A percentile compares a stretch with the other conserved stretches of the same genome.
Conservation (phyloP, 1,140 invertebrate species). For the Papilio machaon region DNA sequence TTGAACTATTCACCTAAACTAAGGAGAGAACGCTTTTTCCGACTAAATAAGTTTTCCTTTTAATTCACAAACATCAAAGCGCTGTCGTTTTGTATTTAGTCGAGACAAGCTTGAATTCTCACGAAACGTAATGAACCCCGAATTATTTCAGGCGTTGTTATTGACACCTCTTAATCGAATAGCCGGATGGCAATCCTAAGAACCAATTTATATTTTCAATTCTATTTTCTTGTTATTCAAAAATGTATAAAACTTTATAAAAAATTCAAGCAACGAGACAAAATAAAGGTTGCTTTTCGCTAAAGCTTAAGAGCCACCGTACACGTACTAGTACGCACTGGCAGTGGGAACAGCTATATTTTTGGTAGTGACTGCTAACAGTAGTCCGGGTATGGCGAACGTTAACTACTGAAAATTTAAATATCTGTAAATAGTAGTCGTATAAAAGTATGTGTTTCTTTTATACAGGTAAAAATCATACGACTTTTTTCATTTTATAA, state of each 20-base stretch:
- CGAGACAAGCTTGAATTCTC: conserved; percentile 9
- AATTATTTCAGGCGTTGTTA: conserved; percentile 16
- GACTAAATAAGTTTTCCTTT: background rate
- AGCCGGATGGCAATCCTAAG: background rate
- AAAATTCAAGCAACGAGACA: too few relatives aligned
- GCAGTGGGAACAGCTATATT: too few relatives aligned
- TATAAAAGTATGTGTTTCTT: background rate
- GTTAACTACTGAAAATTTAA: too few relatives aligned
- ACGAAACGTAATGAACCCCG: conserved; percentile 1
- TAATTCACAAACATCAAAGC: conserved; percentile 10
- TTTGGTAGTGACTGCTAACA: too few relatives aligned
- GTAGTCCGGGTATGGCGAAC: too few relatives aligned
- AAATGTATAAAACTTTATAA: background rate
- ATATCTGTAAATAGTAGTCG: background rate
- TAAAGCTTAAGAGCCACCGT: background rate
- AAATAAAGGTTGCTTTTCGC: background rate
- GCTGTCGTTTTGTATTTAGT: background rate
- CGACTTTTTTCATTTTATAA: background rate
- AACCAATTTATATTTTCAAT: conserved; percentile 5
- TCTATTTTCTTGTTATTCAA: conserved; percentile 8
- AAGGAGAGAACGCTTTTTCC: background rate
- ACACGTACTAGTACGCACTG: background rate
- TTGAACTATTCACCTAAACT: background rate
- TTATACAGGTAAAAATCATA: background rate
- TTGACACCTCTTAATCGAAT: conserved; percentile 28